These are phyloP conservation scores for Hemistola chrysoprasaria DNA, from an alignment of 2,888 invertebrate species.

Conservation along the genomic window DNA sequence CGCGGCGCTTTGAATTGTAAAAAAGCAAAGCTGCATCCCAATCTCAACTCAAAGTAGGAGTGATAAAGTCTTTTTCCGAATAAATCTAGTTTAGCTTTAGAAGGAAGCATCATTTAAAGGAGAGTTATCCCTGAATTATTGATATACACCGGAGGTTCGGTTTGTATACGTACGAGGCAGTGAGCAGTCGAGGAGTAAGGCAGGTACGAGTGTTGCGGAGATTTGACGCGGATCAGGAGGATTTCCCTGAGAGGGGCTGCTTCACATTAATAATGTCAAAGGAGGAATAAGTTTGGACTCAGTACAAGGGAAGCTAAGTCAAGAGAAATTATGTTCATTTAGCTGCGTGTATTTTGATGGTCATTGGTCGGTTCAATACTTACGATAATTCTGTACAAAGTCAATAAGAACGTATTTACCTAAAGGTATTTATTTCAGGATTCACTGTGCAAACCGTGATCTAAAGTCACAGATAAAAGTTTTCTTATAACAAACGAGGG, in stretches of 20 bases:
- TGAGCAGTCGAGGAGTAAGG: not conserved
- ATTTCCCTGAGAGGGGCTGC: conserved; percentile 8
- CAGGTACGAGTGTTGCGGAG: conserved; percentile 3
- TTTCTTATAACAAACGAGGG: no score
- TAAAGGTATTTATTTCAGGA: no score
- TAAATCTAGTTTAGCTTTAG: conserved; percentile 19
- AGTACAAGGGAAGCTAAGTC: conserved; percentile 1
- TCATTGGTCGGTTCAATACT: no score
- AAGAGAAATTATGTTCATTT: not conserved
- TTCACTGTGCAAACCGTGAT: no score
- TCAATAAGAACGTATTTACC: no score
- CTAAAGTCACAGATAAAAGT: no score
- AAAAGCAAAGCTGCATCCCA: conserved; percentile 13
- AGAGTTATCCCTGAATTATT: conserved; percentile 45
- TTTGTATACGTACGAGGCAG: conserved; percentile 33
- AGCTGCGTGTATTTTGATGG: no score
- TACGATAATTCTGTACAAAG: no score
- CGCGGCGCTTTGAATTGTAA: conserved; percentile 38
- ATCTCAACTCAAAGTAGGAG: conserved; percentile 2
- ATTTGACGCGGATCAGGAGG: conserved; percentile 19
- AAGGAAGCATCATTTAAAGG: conserved; percentile 36
- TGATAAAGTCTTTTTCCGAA: conserved; percentile 22
- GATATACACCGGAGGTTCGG: conserved; percentile 37
- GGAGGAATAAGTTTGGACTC: conserved; percentile 11
- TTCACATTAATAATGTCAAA: conserved; percentile 23